Evolutionary conservation across 2,113 vertebrate species (phyloP), one percentile per base, ranked within the genome.

Genomic region (Mirounga angustirostris): DNA sequence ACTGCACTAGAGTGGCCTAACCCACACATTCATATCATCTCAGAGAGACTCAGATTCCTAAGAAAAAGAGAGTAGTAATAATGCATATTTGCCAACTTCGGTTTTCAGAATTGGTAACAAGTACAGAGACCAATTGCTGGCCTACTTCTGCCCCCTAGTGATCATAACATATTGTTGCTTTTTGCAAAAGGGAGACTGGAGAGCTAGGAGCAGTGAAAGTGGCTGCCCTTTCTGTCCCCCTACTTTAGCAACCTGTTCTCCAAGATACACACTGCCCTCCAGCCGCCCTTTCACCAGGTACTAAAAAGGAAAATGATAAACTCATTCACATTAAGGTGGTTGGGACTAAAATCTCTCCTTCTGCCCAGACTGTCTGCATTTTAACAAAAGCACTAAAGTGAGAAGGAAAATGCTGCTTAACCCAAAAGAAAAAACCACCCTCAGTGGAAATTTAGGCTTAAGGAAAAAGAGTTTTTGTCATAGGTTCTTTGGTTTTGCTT

Each of bases 101-200:
- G 71, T 89, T 97, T 97, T 82, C 81, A 94, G 90, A 97, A 52
- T 22, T 63, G 15, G 30, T 91, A 97, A 96, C 84, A 26, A 90
- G 95, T 52, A 33, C 83, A 15, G 84, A 58, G 52, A n/a, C 61
- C 90, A 50, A 94, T 98, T 98, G 86, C 80, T 98, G 98, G 98
- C 98, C 94, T 98, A 58, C 98, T 99, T 97, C 97, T 93, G 97
- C 98, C 61, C 98, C 98, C 98, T 99, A 98, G 98, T 89, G 98
- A 95, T 93, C 87, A 81, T 36, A 76, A 33, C 1, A 4, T 54
- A 30, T 19, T 24, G 21, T 54, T 83, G 84, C 56, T 96, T 94
- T 85, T 80, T 79, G 73, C 54, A 58, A 88, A 97, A 67, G 10
- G 9, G 14, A 90, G 28, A 12, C 40, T 8, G 30, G 21, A 14